Base-by-base conservation (phyloP, 2,113 vertebrate genomes). In the Tricholaema leucomelas region DNA sequence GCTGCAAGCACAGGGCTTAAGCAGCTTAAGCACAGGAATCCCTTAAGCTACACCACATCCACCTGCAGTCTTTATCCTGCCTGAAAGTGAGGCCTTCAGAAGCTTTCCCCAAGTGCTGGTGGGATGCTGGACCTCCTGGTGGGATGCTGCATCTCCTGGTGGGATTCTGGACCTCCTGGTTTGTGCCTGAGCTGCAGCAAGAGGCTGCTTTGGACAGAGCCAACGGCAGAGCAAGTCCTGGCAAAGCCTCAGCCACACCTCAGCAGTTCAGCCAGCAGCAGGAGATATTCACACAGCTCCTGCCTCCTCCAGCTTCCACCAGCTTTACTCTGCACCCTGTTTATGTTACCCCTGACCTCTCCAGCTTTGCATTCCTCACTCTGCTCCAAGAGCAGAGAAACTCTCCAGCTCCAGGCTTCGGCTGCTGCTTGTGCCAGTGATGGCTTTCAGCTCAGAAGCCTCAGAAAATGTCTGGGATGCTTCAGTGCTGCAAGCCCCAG, bases 301-400 rank as follows among this genome's bases (percentile, higher is more conserved):
- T 15, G 27, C 6, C 89, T 80, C 76, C 23, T 36, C 48, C 5
- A 2, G 27, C 30, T 12, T 33, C 60, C 33, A 8, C 42, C 8
- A 9, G 12, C 5, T 9, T 48, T 17, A 12, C n/a, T 0, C 23
- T 4, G 12, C 1, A 30, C 52, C 4, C 0, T 15, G 71, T 38
- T 70, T 50, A 30, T 33, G 7, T n/a, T 40, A 58, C 35, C 12
- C 11, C 60, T 20, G 74, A 52, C 70, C 74, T 67, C 85, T 16
- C 56, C 36, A 16, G 3, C 73, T n/a, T 24, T 30, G 30, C 38
- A 33, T 28, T 67, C 5, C 28, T 1, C 60, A 30, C 81, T 23
- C 35, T 23, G 12, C 4, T 38, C 33, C 28, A 27, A 12, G 20
- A 81, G 58, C 38, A 87, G 71, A 17, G 85, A 66, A 75, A 5